These are phyloP conservation scores for Turdus rufiventris DNA, from an alignment of 2,113 vertebrate genomes.

Conservation along the genomic window DNA sequence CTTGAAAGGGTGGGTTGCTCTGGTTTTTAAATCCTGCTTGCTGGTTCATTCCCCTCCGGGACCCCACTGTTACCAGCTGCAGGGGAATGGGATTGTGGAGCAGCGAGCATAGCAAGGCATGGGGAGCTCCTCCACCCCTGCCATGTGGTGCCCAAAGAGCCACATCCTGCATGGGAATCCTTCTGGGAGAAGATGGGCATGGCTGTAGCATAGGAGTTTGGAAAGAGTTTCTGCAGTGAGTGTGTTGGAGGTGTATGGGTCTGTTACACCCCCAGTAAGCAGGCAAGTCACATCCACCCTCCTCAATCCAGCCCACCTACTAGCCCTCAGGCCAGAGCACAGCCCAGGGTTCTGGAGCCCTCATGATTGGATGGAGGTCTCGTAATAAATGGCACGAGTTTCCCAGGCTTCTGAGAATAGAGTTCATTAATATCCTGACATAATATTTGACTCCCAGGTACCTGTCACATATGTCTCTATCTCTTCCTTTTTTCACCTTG, in stretches of 20 bases:
- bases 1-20: conserved; percentile 63
- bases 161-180: fast-evolving
- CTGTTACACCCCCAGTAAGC: not conserved
- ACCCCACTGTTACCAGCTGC: conserved; percentile 36
- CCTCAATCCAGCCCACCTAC: not conserved
- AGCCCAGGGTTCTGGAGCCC: not conserved
- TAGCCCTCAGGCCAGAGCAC: not conserved
- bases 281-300: not conserved
- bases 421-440: not conserved
- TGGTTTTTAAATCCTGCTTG: conserved; percentile 43
- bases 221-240: not conserved
- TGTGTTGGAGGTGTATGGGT: not conserved
- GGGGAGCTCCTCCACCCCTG: not conserved
- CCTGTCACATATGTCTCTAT: not conserved
- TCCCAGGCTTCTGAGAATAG: not conserved
- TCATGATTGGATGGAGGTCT: not conserved
- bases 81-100: not conserved
- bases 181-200: not conserved
- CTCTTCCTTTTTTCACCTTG: fast-evolving
- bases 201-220: not conserved
- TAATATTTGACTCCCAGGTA: not conserved
- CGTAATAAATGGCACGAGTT: not conserved
- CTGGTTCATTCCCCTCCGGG: not conserved
- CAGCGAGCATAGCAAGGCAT: fast-evolving
- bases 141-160: not conserved